phyloP scores from a whole-genome alignment of 1,140 invertebrate species.

The Nasonia vitripennis region DNA sequence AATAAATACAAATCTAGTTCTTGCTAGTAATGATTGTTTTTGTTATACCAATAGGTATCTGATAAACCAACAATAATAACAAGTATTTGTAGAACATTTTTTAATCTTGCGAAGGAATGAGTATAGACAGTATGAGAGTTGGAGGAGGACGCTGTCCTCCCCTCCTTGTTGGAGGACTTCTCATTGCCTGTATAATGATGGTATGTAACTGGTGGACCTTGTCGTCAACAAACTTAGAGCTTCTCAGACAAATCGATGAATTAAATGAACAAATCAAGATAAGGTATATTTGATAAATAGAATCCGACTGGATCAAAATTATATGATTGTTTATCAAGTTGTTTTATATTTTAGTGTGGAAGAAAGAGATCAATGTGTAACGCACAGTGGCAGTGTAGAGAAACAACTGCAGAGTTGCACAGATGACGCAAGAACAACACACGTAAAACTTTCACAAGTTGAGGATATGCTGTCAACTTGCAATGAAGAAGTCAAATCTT shows the following conservation, averaged over 20 bases:
- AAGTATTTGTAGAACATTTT: background rate
- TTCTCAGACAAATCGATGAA: constrained; percentile 73
- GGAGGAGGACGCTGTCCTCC: constrained; percentile 74
- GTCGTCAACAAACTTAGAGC: constrained; percentile 73
- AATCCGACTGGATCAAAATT: background rate
- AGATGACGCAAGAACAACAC: constrained; percentile 62
- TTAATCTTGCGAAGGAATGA: constrained; percentile 64
- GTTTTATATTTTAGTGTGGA: constrained; percentile 63
- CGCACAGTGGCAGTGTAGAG: constrained; percentile 59
- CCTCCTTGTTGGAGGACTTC: constrained; percentile 69
- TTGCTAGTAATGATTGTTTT: background rate
- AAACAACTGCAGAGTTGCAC: constrained; percentile 62
- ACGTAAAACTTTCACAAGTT: constrained; percentile 64
- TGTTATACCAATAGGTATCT: background rate
- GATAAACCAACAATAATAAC: background rate
- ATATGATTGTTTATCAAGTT: constrained; percentile 16
- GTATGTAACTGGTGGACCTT: constrained; percentile 75
- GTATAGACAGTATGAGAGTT: constrained; percentile 75
- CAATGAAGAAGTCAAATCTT: constrained; percentile 70
- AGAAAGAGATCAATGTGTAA: constrained; percentile 71
- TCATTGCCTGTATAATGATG: constrained; percentile 72
- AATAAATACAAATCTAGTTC: background rate
- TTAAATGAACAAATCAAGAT: constrained; percentile 73
- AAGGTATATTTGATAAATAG: constrained; percentile 61
- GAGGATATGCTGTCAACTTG: constrained; percentile 65